phyloP scores from a whole-genome alignment of 37 sponge, comb jelly and placozoan species.

The Halisarca cf. caerulea region DNA sequence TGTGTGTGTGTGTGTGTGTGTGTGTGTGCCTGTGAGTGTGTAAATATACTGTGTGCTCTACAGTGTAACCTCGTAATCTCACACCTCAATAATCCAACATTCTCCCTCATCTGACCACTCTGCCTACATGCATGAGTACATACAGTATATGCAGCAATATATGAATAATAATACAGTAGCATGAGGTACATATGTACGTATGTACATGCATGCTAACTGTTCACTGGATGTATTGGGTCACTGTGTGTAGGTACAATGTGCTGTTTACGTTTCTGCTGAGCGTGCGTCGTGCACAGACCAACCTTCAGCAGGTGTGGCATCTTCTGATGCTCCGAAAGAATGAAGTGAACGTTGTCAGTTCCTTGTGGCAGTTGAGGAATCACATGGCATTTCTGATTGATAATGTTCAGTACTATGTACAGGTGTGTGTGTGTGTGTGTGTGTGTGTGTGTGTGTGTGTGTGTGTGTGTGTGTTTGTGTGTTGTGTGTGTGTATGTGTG shows the following conservation, averaged over 20 bases:
- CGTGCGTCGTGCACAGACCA: constrained; percentile 68
- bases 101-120: background rate
- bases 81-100: background rate
- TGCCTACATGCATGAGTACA: background rate
- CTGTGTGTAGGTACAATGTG: constrained; percentile 72
- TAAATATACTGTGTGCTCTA: no score
- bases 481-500: no score
- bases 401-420: constrained; percentile 96
- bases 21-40: no score
- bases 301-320: constrained; percentile 83
- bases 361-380: constrained; percentile 78
- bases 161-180: no score
- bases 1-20: no score
- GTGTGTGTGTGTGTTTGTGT: no score
- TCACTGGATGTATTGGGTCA: no score
- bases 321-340: constrained; percentile 59
- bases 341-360: constrained; percentile 14
- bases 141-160: no score
- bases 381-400: constrained; percentile 94
- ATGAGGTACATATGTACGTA: background rate
- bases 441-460: no score
- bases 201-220: background rate
- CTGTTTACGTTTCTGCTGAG: constrained; percentile 80
- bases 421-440: constrained; percentile 50
- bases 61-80: no score